phyloP scores from a whole-genome alignment of 2,888 invertebrate genomes.

The Dasypogon diadema region DNA sequence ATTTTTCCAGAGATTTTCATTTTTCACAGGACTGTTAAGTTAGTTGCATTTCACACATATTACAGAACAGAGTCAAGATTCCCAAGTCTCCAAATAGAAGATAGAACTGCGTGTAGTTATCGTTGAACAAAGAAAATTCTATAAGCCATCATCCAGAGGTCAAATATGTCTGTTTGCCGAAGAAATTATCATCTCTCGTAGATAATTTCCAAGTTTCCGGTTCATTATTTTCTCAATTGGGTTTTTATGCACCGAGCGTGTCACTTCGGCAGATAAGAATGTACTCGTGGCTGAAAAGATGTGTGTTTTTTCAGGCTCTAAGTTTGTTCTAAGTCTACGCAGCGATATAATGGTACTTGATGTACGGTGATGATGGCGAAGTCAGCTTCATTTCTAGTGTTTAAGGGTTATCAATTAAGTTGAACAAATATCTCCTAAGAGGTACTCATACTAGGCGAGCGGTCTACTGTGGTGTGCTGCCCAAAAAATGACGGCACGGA shows the following conservation, averaged over 20 bases:
- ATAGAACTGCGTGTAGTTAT: slow-evolving; percentile 1
- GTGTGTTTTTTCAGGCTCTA: not conserved
- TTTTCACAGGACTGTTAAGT: not conserved
- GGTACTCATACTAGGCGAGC: too few relatives aligned
- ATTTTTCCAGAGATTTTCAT: too few relatives aligned
- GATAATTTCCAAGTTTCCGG: slow-evolving; percentile 27
- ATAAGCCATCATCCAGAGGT: not conserved
- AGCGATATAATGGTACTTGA: too few relatives aligned
- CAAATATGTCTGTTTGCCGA: not conserved
- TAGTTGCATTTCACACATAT: too few relatives aligned
- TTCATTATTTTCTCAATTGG: slow-evolving; percentile 24
- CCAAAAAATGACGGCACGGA: too few relatives aligned
- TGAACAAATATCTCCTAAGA: slow-evolving; percentile 13
- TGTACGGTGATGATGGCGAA: not conserved
- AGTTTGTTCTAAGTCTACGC: not conserved
- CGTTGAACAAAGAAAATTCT: not conserved
- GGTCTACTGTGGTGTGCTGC: too few relatives aligned
- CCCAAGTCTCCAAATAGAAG: not conserved
- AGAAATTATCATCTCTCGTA: not conserved
- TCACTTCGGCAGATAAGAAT: not conserved
- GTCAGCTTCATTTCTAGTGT: slow-evolving; percentile 8
- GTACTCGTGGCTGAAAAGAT: not conserved
- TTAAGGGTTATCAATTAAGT: slow-evolving; percentile 34
- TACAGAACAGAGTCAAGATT: too few relatives aligned
- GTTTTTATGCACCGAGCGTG: slow-evolving; percentile 2